Evolutionary conservation across 2,113 vertebrate species (phyloP), one percentile per base, ranked within the genome.

Genomic region (Urocitellus parryii): DNA sequence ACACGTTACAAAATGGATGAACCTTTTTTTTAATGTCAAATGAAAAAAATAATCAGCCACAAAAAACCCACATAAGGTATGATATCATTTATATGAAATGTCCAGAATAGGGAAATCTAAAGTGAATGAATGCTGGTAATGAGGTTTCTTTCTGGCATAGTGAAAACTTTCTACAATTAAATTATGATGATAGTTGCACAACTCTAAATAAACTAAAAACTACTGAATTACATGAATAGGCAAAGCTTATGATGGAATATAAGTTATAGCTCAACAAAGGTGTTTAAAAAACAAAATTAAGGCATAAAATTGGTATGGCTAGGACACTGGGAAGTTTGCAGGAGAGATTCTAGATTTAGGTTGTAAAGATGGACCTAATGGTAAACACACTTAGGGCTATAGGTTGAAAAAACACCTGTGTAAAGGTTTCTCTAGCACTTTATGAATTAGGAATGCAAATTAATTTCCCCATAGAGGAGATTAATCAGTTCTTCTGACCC

Each of bases 241-340:
- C 67, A 13, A 96, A 63, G 48, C 17, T 92, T 68, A 97, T 13
- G 2, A 63, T 83, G 37, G 20, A 90, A 91, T 85, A 8, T 20
- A 96, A 93, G 56, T 24, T 81, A 12, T 48, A 88, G 80, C n/a
- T 89, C 32, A 83, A 95, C 22, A 84, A 90, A 86, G 2, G 3
- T 67, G 11, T 78, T 91, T 84, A 63, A 96, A 92, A 94, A 68
- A n/a, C 74, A 18, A 91, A 95, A 95, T 80, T 63, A 85, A 92
- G 56, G 34, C 53, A 82, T 53, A 76, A 84, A 83, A 96, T 11
- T 83, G 20, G 24, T 3, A 42, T 39, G 58, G 32, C 20, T 29
- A 83, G 9, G 4, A 73, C 29, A 37, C 9, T 77, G 61, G 13
- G n/a, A 5, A 67, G 70, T 78, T 83, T 85, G 17, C 63, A 81